Evolutionary conservation across 2,888 invertebrate genomes (phyloP).

Genomic region (Platypus cylindrus): DNA sequence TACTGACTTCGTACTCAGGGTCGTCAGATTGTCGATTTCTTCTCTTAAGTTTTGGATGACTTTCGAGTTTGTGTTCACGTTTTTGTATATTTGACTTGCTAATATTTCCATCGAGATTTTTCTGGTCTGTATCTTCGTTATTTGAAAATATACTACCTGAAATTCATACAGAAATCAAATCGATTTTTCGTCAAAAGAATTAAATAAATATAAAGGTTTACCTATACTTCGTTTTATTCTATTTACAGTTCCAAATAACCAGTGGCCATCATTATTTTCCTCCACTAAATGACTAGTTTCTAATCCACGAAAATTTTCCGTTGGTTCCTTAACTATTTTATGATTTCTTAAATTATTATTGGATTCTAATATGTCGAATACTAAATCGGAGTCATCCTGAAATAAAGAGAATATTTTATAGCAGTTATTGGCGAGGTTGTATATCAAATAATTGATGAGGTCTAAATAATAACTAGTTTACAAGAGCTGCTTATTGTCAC

Average conservation of each 20-base stretch:
- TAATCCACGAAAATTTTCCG: slow-evolving; percentile 14
- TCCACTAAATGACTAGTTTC: slow-evolving; percentile 26
- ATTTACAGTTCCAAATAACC: slow-evolving; percentile 31
- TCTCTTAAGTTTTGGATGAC: slow-evolving; percentile 20
- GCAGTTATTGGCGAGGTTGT: too few species aligned
- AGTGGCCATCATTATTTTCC: slow-evolving; percentile 28
- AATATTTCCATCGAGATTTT: slow-evolving; percentile 3
- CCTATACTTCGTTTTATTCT: slow-evolving; percentile 32
- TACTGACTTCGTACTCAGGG: slow-evolving; percentile 27
- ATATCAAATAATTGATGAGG: too few species aligned
- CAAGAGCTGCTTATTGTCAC: too few species aligned
- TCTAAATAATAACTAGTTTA: too few species aligned
- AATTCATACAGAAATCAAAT: neutral
- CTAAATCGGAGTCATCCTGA: slow-evolving; percentile 34
- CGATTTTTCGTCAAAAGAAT: neutral
- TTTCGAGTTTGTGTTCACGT: slow-evolving; percentile 8
- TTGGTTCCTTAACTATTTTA: slow-evolving; percentile 22
- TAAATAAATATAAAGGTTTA: slow-evolving; percentile 5
- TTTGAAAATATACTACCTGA: slow-evolving; percentile 20
- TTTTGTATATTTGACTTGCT: slow-evolving; percentile 8
- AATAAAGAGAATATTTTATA: slow-evolving; percentile 20
- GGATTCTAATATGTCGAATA: slow-evolving; percentile 32
- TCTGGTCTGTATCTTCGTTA: slow-evolving; percentile 12
- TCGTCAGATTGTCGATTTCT: slow-evolving; percentile 16
- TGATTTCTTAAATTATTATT: slow-evolving; percentile 24